These are phyloP conservation scores for Drosophila formosana DNA, from an alignment of 2,888 invertebrate species.

Conservation along the genomic window DNA sequence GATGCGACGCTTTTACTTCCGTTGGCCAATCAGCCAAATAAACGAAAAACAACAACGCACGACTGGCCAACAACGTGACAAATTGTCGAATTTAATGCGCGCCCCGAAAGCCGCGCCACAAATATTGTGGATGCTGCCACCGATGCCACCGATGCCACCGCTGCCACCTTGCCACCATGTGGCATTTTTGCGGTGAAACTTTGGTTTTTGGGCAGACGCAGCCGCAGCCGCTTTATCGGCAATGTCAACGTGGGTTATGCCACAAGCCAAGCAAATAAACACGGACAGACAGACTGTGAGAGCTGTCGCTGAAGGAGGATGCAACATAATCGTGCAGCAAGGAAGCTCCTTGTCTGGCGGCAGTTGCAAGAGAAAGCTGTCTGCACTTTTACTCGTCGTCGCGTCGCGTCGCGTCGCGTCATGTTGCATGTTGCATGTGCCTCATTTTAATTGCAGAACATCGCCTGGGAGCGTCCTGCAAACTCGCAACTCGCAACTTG, in stretches of 20 bases:
- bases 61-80: conserved; percentile 76
- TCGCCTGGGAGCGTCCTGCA: conserved; percentile 28
- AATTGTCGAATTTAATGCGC: conserved; percentile 66
- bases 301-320: conserved; percentile 55
- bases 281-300: conserved; percentile 5
- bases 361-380: conserved; percentile 67
- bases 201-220: conserved; percentile 2
- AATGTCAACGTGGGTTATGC: conserved; percentile 80
- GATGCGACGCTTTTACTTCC: conserved; percentile 72
- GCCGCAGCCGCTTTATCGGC: conserved; percentile 48
- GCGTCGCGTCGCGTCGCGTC: neutral
- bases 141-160: conserved; percentile 13
- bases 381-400: conserved; percentile 67
- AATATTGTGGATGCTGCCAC: neutral
- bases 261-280: conserved; percentile 51
- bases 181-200: conserved; percentile 77
- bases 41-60: conserved; percentile 54
- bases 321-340: conserved; percentile 55
- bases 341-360: conserved; percentile 63
- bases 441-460: conserved; percentile 81
- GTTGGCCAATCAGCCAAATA: conserved; percentile 64
- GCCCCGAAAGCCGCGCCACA: neutral
- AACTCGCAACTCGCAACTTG: neutral
- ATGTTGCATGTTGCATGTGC: conserved; percentile 33
- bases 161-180: conserved; percentile 28